Conservation (phyloP, 2,888 invertebrate species). For the Tinea semifulvella region DNA sequence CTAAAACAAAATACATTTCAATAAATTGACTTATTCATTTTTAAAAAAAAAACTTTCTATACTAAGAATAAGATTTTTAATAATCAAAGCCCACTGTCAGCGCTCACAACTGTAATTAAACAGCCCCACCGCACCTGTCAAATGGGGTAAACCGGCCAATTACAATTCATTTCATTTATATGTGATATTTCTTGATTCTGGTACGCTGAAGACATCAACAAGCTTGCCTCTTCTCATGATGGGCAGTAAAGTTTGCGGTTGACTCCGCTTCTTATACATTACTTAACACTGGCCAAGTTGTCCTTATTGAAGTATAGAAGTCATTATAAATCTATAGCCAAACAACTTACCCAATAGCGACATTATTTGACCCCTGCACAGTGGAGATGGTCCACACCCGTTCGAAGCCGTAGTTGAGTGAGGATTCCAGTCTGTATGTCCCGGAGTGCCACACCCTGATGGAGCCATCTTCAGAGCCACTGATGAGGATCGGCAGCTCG, state of each 20-base stretch:
- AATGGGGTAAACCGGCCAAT: too few species aligned
- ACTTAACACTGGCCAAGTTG: too few species aligned
- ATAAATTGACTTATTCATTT: background rate
- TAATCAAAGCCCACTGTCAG: constrained; percentile 14
- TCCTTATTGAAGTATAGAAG: too few species aligned
- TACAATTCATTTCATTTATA: too few species aligned
- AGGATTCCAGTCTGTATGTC: constrained; percentile 95
- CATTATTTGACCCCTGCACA: constrained; percentile 93
- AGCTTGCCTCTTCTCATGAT: too few species aligned
- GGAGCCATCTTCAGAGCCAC: constrained; percentile 98
- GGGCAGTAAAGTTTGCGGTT: too few species aligned
- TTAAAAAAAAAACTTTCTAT: constrained; percentile 6
- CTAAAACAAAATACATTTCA: constrained; percentile 38
- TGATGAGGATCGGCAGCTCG: constrained; percentile 94
- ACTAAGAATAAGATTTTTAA: constrained; percentile 15
- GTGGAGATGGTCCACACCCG: constrained; percentile 97
- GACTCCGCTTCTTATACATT: too few species aligned
- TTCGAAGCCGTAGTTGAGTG: constrained; percentile 97
- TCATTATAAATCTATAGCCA: too few species aligned
- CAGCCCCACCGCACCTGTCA: too few species aligned
- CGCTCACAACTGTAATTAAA: too few species aligned
- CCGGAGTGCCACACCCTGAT: constrained; percentile 99
- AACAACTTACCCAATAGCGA: constrained; percentile 87
- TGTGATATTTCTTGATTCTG: too few species aligned
- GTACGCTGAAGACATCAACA: too few species aligned